phyloP scores from a whole-genome alignment of 2,888 invertebrate genomes.

The Coronaproctus castanopsis region DNA sequence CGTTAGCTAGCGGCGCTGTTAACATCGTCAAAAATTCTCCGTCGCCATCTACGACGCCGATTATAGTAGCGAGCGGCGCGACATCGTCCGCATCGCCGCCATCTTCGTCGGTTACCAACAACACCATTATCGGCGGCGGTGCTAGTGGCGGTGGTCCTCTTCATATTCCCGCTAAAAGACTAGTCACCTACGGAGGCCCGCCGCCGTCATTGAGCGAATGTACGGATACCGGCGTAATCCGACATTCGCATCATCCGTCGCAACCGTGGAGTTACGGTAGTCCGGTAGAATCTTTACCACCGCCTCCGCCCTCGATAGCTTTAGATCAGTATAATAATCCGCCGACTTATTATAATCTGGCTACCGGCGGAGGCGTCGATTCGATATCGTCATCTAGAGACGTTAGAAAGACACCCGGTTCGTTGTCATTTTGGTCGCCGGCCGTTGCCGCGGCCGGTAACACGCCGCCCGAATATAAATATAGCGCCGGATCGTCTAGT shows the following conservation, averaged over 20 bases:
- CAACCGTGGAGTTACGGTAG: constrained; percentile 43
- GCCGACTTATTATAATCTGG: constrained; percentile 54
- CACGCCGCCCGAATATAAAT: constrained; percentile 12
- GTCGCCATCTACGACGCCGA: constrained; percentile 45
- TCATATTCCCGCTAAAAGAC: constrained; percentile 74
- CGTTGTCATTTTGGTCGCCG: constrained; percentile 49
- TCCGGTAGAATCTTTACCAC: constrained; percentile 33
- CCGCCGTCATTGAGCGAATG: constrained; percentile 39
- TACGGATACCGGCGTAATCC: constrained; percentile 44
- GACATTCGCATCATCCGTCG: constrained; percentile 43
- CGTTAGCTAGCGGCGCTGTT: constrained; percentile 36
- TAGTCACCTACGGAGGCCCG: constrained; percentile 32
- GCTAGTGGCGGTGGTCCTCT: constrained; percentile 43
- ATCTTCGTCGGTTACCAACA: constrained; percentile 39
- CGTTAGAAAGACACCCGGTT: constrained; percentile 29
- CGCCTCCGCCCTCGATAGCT: constrained; percentile 29
- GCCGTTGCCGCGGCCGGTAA: constrained; percentile 23
- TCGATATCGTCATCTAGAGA: constrained; percentile 32
- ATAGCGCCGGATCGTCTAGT: constrained; percentile 52
- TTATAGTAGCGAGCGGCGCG: constrained; percentile 29
- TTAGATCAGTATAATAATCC: constrained; percentile 43
- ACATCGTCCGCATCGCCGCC: constrained; percentile 41
- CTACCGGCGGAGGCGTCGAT: constrained; percentile 34
- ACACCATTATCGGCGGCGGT: constrained; percentile 3
- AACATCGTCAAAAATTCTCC: constrained; percentile 31